phyloP scores from a whole-genome alignment of 2,797 vertebrate genomes.

The Psittacula echo region DNA sequence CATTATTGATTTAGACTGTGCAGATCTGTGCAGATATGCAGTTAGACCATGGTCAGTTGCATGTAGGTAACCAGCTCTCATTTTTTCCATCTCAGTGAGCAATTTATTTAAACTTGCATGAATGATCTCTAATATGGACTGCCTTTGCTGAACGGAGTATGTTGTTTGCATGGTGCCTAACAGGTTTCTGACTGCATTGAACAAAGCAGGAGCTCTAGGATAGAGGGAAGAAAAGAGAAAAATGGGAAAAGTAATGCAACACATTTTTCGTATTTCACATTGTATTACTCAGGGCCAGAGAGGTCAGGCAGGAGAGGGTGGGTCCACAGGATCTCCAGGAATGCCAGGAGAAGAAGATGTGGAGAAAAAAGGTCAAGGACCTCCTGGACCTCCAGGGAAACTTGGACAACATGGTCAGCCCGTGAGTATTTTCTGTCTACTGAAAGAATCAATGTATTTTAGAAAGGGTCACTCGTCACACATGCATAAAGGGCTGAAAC shows the following conservation, averaged over 20 bases:
- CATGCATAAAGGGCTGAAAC: background rate
- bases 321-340: slow-evolving; percentile 69
- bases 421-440: slow-evolving; percentile 63
- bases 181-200: background rate
- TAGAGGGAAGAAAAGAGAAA: background rate
- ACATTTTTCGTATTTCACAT: background rate
- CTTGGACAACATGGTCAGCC: slow-evolving; percentile 72
- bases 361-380: slow-evolving; percentile 66
- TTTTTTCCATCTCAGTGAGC: background rate
- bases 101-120: background rate
- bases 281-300: slow-evolving; percentile 57
- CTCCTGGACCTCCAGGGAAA: slow-evolving; percentile 53
- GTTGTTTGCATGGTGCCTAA: background rate
- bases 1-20: background rate
- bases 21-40: background rate
- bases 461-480: background rate
- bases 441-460: background rate
- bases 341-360: slow-evolving; percentile 61
- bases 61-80: background rate
- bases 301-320: slow-evolving; percentile 73
- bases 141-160: background rate
- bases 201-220: background rate
- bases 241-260: background rate
- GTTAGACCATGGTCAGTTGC: background rate
- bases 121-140: background rate